These are phyloP conservation scores for Acrossocheilus wenchowensis DNA, from an alignment of 2,797 vertebrate genomes.

Conservation along the genomic window DNA sequence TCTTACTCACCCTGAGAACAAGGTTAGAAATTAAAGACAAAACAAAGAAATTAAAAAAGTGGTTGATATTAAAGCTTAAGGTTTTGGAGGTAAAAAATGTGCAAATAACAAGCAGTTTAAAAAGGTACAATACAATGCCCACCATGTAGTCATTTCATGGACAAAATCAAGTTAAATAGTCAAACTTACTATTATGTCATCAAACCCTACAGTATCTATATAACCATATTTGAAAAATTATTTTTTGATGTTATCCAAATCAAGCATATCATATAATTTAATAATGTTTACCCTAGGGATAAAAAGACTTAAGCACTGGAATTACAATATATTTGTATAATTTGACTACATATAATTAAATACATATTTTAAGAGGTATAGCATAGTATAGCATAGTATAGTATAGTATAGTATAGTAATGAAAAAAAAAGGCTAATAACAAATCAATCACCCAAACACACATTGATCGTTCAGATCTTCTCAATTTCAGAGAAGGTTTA, in stretches of 20 bases:
- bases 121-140: background rate
- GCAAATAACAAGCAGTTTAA: too few species aligned
- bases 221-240: background rate
- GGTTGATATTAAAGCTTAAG: background rate
- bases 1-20: background rate
- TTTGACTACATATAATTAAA: background rate
- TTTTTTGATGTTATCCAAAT: background rate
- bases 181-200: background rate
- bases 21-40: background rate
- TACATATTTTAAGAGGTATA: background rate
- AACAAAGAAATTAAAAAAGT: background rate
- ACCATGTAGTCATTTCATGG: too few species aligned
- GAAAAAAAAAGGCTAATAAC: background rate
- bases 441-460: background rate
- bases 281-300: background rate
- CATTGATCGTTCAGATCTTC: background rate
- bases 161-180: background rate
- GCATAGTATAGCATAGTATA: background rate
- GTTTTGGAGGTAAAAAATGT: background rate
- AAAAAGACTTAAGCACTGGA: background rate
- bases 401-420: background rate
- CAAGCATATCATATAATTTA: background rate
- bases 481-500: slow-evolving; percentile 4
- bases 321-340: background rate
- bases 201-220: background rate